Percentiles rank a stretch among this genome's conserved stretches.
Conservation (phyloP, 2,888 invertebrate species). For the Agonopterix arenella region DNA sequence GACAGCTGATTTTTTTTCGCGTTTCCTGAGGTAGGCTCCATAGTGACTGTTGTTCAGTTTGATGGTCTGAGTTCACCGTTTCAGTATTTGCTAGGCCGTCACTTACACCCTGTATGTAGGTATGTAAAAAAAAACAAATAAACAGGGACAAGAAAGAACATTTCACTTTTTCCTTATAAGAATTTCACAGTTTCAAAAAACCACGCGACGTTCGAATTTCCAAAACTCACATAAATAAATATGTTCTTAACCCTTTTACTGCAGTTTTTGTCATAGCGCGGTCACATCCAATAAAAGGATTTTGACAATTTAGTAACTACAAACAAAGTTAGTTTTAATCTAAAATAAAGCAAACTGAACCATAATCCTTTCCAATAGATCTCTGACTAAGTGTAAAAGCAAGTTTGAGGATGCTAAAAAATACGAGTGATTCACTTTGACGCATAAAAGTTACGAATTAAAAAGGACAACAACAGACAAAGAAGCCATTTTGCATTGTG, state of each 20-base stretch:
- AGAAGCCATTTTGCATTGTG: constrained; percentile 71
- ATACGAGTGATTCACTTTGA: constrained; percentile 64
- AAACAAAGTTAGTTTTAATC: constrained; percentile 9
- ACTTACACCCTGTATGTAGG: too few species aligned
- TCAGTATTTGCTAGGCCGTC: too few species aligned
- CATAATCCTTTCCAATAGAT: constrained; percentile 6
- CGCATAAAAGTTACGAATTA: constrained; percentile 74
- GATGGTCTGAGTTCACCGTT: too few species aligned
- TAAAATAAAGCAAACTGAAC: constrained; percentile 7
- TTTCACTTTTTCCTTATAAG: too few species aligned
- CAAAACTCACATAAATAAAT: constrained; percentile 8
- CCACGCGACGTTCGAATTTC: too few species aligned
- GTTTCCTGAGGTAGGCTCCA: too few species aligned
- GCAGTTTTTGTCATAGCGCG: constrained; percentile 40
- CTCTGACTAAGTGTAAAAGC: constrained; percentile 7
- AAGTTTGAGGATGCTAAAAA: constrained; percentile 28
- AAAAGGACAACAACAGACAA: constrained; percentile 72
- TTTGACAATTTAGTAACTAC: constrained; percentile 31
- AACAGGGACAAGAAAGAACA: too few species aligned
- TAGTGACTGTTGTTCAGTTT: too few species aligned
- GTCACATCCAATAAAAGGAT: constrained; percentile 33
- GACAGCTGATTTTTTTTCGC: too few species aligned
- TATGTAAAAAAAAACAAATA: too few species aligned
- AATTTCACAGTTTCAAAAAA: too few species aligned
- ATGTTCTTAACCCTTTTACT: constrained; percentile 27